Evolutionary conservation across 2,888 invertebrate species (phyloP).

Genomic region (Fragum sueziense): DNA sequence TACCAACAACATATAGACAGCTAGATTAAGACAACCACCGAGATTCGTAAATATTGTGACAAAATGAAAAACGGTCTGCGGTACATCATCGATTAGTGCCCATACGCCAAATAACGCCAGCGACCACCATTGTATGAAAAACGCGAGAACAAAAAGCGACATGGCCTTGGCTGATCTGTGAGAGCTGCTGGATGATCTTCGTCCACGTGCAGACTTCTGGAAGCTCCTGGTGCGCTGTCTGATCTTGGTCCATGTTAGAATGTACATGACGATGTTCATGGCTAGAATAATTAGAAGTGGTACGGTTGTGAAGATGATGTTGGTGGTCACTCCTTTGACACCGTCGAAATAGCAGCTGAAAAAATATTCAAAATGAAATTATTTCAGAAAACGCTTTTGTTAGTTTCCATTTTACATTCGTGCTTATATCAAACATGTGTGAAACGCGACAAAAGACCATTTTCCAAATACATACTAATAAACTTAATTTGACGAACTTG

Average conservation of each 20-base stretch:
- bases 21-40: conserved; percentile 57
- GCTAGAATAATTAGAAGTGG: conserved; percentile 50
- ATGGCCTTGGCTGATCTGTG: conserved; percentile 63
- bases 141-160: conserved; percentile 62
- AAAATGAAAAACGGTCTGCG: conserved; percentile 55
- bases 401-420: not conserved
- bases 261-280: conserved; percentile 57
- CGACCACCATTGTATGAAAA: conserved; percentile 64
- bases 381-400: not conserved
- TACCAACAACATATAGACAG: conserved; percentile 34
- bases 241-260: conserved; percentile 60
- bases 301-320: conserved; percentile 59
- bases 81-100: conserved; percentile 44
- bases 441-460: not conserved
- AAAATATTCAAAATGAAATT: not conserved
- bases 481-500: not conserved
- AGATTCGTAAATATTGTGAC: conserved; percentile 62
- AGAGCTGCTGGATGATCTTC: conserved; percentile 39
- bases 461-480: not conserved
- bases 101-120: conserved; percentile 60
- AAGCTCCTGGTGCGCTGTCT: conserved; percentile 36
- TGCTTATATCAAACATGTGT: not conserved
- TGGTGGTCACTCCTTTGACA: conserved; percentile 54
- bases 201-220: conserved; percentile 28
- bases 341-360: conserved; percentile 64